These are phyloP conservation scores for Anagyrus pseudococci DNA, from an alignment of 2,888 invertebrate species.

Conservation along the genomic window DNA sequence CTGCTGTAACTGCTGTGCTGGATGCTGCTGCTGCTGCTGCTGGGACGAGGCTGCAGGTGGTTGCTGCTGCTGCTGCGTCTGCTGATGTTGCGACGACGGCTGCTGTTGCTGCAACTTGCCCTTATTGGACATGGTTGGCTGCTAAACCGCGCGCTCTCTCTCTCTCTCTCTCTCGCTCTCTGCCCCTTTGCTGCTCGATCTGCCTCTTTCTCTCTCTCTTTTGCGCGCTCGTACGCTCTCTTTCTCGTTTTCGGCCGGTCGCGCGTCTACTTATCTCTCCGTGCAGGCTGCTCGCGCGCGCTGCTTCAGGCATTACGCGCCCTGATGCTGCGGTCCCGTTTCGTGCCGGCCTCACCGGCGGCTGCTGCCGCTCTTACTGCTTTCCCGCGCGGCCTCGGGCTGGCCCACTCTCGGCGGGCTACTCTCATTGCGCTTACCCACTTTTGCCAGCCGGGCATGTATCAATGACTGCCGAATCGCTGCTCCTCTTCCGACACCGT, in stretches of 20 bases:
- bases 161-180: constrained; percentile 11
- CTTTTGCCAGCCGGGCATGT: too few species aligned
- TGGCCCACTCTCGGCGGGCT: too few species aligned
- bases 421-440: too few species aligned
- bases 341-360: too few species aligned
- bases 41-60: constrained; percentile 24
- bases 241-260: background rate
- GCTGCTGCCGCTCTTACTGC: too few species aligned
- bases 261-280: background rate
- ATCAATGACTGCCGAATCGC: too few species aligned
- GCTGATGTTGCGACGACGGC: constrained; percentile 38
- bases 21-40: constrained; percentile 47
- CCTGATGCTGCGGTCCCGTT: too few species aligned
- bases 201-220: constrained; percentile 26
- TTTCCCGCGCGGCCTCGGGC: too few species aligned
- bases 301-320: too few species aligned
- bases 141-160: constrained; percentile 38
- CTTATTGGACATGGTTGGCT: constrained; percentile 59
- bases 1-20: constrained; percentile 43
- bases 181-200: constrained; percentile 40
- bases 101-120: constrained; percentile 47
- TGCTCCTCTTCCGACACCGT: too few species aligned
- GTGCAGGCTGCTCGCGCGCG: too few species aligned
- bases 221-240: background rate
- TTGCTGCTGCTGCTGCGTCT: constrained; percentile 45